Evolutionary conservation across 2,888 invertebrate genomes (phyloP).

Genomic region (Andricus curvator): DNA sequence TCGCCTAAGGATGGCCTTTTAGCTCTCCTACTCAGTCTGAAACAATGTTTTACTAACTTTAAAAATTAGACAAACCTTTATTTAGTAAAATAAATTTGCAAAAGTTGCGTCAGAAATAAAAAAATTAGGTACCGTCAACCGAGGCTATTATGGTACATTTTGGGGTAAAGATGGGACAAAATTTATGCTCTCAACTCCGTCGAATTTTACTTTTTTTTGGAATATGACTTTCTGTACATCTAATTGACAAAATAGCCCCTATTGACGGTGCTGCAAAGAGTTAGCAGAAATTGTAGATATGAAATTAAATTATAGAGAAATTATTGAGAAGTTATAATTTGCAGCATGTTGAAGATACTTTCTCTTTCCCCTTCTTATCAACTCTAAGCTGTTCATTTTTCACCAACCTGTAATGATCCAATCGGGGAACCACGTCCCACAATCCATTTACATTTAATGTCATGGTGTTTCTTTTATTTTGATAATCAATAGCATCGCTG

Average conservation of each 20-base stretch:
- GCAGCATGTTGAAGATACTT: not conserved
- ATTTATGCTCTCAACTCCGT: too few relatives aligned
- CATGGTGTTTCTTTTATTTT: constrained; percentile 71
- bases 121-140: too few relatives aligned
- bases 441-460: constrained; percentile 74
- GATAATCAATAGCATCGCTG: constrained; percentile 64
- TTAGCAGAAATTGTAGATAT: not conserved
- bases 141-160: too few relatives aligned
- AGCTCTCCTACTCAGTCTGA: constrained; percentile 81
- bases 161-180: too few relatives aligned
- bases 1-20: constrained; percentile 92
- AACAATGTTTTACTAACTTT: constrained; percentile 43
- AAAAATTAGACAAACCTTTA: constrained; percentile 12
- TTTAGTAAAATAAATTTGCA: not conserved
- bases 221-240: too few relatives aligned
- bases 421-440: constrained; percentile 75
- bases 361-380: not conserved
- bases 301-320: not conserved
- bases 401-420: constrained; percentile 74
- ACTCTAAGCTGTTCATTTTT: not conserved
- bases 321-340: not conserved
- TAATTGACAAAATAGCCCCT: too few relatives aligned
- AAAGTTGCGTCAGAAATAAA: too few relatives aligned
- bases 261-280: not conserved
- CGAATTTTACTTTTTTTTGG: too few relatives aligned